Conservation (phyloP, 2,113 vertebrate species). For the Eublepharis macularius region DNA sequence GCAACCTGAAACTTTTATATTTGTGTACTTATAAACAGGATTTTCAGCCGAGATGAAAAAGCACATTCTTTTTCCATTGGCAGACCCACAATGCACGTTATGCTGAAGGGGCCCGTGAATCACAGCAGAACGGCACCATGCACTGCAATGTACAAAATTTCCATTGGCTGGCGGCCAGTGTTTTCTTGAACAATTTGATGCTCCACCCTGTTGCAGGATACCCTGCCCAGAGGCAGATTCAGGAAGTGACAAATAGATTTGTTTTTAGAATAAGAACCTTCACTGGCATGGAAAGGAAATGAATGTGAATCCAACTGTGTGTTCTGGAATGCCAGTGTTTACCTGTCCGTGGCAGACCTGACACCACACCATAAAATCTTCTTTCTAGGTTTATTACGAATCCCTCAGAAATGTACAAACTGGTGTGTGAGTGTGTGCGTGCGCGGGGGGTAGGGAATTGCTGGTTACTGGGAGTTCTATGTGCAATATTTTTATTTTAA, state of each 20-base stretch:
- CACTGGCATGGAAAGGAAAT: slow-evolving; percentile 64
- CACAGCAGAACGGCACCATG: slow-evolving; percentile 46
- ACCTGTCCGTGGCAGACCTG: slow-evolving; percentile 14
- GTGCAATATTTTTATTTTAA: background rate
- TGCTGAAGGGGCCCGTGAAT: slow-evolving; percentile 46
- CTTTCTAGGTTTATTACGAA: slow-evolving; percentile 34
- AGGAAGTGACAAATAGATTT: slow-evolving; percentile 77
- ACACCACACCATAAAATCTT: slow-evolving; percentile 23
- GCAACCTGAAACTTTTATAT: background rate
- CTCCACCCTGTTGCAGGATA: slow-evolving; percentile 83
- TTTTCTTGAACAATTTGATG: slow-evolving; percentile 69
- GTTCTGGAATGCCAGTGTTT: slow-evolving; percentile 10
- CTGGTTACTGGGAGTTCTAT: background rate
- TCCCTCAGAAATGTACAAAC: background rate
- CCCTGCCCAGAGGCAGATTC: slow-evolving; percentile 75
- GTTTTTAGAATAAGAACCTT: slow-evolving; percentile 70
- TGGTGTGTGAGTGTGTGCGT: no score
- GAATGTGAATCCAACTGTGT: slow-evolving; percentile 51
- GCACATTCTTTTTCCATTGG: background rate
- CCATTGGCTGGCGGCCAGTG: slow-evolving; percentile 72
- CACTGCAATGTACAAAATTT: slow-evolving; percentile 64
- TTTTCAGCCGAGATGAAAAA: background rate
- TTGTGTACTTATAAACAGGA: background rate
- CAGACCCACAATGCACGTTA: background rate
- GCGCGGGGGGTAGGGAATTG: slow-evolving; percentile 10